Evolutionary conservation across 2,888 invertebrate genomes (phyloP).

Genomic region (Spilarctia lutea): DNA sequence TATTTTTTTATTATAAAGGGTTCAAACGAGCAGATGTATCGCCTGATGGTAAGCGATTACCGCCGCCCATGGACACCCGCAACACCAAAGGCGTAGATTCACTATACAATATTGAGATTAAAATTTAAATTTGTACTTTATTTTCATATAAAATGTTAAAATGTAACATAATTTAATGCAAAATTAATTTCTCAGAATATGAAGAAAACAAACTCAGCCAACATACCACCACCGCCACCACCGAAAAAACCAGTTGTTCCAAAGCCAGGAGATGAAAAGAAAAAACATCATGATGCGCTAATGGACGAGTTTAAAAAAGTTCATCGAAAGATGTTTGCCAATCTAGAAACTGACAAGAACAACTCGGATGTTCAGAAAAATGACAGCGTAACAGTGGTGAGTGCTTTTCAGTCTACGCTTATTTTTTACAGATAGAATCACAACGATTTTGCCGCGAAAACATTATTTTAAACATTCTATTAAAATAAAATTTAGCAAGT

Average conservation of each 20-base stretch:
- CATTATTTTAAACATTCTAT: neutral
- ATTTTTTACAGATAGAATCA: neutral
- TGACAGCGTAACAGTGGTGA: slow-evolving; percentile 61
- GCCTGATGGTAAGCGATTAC: no score
- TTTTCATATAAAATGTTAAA: neutral
- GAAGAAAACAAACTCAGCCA: slow-evolving; percentile 65
- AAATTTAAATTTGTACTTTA: neutral
- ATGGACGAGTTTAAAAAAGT: slow-evolving; percentile 97
- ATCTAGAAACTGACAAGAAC: slow-evolving; percentile 62
- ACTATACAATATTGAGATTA: neutral
- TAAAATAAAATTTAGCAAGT: neutral
- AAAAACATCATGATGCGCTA: slow-evolving; percentile 90
- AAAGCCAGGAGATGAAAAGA: slow-evolving; percentile 87
- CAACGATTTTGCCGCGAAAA: neutral
- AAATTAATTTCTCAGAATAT: slow-evolving; percentile 64
- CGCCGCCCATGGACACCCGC: no score
- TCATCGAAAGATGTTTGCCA: slow-evolving; percentile 94
- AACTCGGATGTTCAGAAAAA: slow-evolving; percentile 24
- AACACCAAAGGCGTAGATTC: no score
- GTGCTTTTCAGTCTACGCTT: slow-evolving; percentile 36
- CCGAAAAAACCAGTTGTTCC: slow-evolving; percentile 69
- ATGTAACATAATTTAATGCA: neutral
- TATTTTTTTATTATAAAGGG: no score
- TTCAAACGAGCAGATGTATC: no score
- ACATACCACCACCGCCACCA: slow-evolving; percentile 56